A percentile compares a stretch with the other conserved stretches of the same genome.
Conservation (phyloP, 2,797 vertebrate genomes). For the Oryzias sinensis region DNA sequence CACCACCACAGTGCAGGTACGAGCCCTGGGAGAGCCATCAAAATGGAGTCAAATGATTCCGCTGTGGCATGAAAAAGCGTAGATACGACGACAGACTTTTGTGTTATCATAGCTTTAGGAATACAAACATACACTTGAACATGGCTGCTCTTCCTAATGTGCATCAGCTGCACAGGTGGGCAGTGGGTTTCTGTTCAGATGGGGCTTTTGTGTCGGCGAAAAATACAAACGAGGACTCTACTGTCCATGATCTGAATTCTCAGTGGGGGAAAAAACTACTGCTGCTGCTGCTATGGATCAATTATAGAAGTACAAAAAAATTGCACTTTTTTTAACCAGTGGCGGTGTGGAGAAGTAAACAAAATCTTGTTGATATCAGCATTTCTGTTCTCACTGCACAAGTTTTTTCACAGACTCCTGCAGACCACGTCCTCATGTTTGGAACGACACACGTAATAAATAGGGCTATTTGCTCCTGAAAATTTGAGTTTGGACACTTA, state of each 20-base stretch:
- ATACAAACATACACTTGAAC: constrained; percentile 3
- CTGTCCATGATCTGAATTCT: constrained; percentile 42
- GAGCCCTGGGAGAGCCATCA: constrained; percentile 56
- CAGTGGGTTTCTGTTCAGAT: constrained; percentile 14
- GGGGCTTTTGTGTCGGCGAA: constrained; percentile 25
- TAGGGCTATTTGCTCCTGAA: too few species aligned
- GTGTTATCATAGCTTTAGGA: constrained; percentile 15
- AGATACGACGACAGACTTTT: constrained; percentile 11
- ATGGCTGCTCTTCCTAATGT: background rate
- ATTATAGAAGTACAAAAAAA: constrained; percentile 61
- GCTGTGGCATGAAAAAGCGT: constrained; percentile 35
- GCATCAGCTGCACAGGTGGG: constrained; percentile 34
- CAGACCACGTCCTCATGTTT: constrained; percentile 1
- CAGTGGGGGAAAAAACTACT: constrained; percentile 26
- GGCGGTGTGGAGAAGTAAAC: constrained; percentile 37
- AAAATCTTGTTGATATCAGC: constrained; percentile 41
- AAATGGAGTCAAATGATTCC: constrained; percentile 53
- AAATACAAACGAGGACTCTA: constrained; percentile 49
- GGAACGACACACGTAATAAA: background rate
- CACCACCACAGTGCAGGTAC: constrained; percentile 37
- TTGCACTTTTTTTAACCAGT: constrained; percentile 52
- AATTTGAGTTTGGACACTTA: too few species aligned
- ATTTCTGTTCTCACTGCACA: constrained; percentile 17
- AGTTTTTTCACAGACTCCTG: background rate
- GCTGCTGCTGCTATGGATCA: constrained; percentile 53